A percentile compares a stretch with the other conserved stretches of the same genome.
Evolutionary conservation across 2,888 invertebrate genomes (phyloP).

Genomic region (Hirtodrosophila trivittata): DNA sequence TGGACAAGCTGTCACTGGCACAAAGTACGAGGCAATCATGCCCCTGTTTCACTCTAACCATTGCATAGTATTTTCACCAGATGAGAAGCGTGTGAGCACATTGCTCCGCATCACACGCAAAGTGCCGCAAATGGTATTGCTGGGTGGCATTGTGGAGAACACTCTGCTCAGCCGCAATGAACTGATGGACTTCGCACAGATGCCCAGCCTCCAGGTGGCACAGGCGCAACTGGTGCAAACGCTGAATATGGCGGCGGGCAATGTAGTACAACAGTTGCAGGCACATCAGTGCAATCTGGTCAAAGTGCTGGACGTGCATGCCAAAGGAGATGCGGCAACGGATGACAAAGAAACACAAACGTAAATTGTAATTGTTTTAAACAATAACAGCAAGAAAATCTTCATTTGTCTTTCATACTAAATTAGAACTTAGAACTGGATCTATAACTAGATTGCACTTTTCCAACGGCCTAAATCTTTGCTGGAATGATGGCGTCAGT

Average conservation of each 20-base stretch:
- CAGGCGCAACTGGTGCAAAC: slow-evolving; percentile 89
- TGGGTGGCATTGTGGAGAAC: slow-evolving; percentile 91
- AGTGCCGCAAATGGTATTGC: slow-evolving; percentile 88
- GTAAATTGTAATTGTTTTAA: slow-evolving; percentile 43
- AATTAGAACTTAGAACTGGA: slow-evolving; percentile 46
- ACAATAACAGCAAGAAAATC: slow-evolving; percentile 51
- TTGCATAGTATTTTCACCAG: slow-evolving; percentile 89
- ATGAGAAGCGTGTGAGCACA: slow-evolving; percentile 86
- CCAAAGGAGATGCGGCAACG: slow-evolving; percentile 46
- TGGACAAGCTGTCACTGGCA: slow-evolving; percentile 87
- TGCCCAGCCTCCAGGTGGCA: slow-evolving; percentile 87
- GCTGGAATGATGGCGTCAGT: slow-evolving; percentile 80
- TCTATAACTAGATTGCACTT: slow-evolving; percentile 67
- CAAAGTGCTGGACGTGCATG: slow-evolving; percentile 87
- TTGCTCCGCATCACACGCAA: slow-evolving; percentile 88
- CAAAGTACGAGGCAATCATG: slow-evolving; percentile 88
- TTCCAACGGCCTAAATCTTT: slow-evolving; percentile 69
- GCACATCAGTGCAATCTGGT: slow-evolving; percentile 89
- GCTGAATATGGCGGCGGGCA: slow-evolving; percentile 87
- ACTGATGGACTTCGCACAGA: slow-evolving; percentile 87
- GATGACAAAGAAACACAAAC: slow-evolving; percentile 17
- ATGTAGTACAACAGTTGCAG: slow-evolving; percentile 87
- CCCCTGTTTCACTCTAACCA: slow-evolving; percentile 87
- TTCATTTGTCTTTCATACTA: slow-evolving; percentile 67
- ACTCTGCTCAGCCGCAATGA: slow-evolving; percentile 88